Base-by-base conservation (phyloP, 2,797 vertebrate genomes). In the Pangasius larnaudii region DNA sequence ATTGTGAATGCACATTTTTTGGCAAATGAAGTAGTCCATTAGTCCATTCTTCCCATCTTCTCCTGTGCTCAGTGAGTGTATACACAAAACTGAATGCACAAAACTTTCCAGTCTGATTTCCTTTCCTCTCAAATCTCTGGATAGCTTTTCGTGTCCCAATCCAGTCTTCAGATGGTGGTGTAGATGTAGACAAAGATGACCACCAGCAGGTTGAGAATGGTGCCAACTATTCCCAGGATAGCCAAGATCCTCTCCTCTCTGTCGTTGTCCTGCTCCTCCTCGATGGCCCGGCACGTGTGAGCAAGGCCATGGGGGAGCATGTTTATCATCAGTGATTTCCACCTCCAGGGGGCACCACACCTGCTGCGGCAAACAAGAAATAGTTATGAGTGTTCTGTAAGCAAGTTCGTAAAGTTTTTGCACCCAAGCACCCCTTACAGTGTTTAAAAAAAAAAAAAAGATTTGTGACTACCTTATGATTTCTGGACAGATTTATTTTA, bases 171-270 rank as follows among this genome's bases (percentile, higher is more conserved):
- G 77, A 92, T 88, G 1, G 94, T 94, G 85, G 94, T 96, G 92
- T 95, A 96, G 85, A 96, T 95, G 92, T 95, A 97, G 91, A 97
- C 96, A 22, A 95, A 94, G 89, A 96, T 95, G 90, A 96, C 96
- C 89, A 96, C 96, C 42, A 97, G 91, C 42, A 96, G 94, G 90
- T 97, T 97, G 89, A 97, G 95, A 75, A 96, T 92, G 42, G 97
- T 97, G 72, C 96, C 96, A 11, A 96, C 96, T 88, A 96, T 96
- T 85, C 95, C 96, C 91, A 96, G 91, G 91, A 96, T 93, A 6
- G 94, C 95, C 90, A 96, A 92, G 71, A 96, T 93, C 39, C 95
- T 91, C 91, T 95, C 95, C 91, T 97, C 96, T 0, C 93, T 92
- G 90, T 96, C 95, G 59, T 96, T 96, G 18, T 92, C 93, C 71